These are phyloP conservation scores for Chionodraco myersi DNA, from an alignment of 2,113 vertebrate species.

Conservation along the genomic window DNA sequence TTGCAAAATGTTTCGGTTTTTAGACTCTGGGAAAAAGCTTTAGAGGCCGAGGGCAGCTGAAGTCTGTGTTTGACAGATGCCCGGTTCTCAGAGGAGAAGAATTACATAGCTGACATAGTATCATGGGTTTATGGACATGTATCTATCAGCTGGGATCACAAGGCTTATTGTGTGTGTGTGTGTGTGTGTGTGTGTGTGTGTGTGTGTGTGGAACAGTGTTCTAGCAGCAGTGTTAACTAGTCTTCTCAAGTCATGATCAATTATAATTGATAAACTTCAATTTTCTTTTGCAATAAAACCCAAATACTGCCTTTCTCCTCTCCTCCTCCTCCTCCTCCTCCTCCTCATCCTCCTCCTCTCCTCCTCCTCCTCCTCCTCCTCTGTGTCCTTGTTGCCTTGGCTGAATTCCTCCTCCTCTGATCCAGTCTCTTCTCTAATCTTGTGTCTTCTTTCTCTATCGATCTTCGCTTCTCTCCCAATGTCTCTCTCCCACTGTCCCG, in stretches of 20 bases:
- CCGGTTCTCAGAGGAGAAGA: too few species aligned
- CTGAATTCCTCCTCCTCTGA: constrained; percentile 35
- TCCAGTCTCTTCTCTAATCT: constrained; percentile 54
- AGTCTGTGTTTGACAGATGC: too few species aligned
- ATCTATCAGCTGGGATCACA: constrained; percentile 43
- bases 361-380: constrained; percentile 13
- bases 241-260: constrained; percentile 74
- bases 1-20: too few species aligned
- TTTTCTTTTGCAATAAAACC: constrained; percentile 74
- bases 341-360: too few species aligned
- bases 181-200: constrained; percentile 2
- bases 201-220: constrained; percentile 9
- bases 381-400: constrained; percentile 49
- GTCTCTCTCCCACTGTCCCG: background rate
- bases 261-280: constrained; percentile 74
- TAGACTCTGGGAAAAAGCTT: too few species aligned
- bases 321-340: constrained; percentile 7
- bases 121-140: constrained; percentile 43
- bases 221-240: constrained; percentile 58
- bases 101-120: too few species aligned
- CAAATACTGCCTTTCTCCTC: constrained; percentile 21
- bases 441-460: constrained; percentile 29
- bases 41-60: too few species aligned
- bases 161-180: constrained; percentile 6
- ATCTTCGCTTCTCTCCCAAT: constrained; percentile 34